These are phyloP conservation scores for Rhaphigaster nebulosa DNA, from an alignment of 2,888 invertebrate species.

Conservation along the genomic window DNA sequence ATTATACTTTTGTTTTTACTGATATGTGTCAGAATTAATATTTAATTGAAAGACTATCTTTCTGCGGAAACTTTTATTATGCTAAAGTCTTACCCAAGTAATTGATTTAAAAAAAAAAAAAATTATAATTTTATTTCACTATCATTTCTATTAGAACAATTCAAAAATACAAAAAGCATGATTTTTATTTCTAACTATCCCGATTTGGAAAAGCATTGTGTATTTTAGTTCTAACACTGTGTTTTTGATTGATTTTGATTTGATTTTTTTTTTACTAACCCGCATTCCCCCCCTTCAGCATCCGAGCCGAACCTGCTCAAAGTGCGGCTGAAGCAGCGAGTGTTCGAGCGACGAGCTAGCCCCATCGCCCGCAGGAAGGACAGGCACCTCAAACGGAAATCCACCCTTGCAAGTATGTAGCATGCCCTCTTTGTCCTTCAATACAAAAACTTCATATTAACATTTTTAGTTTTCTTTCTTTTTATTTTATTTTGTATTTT, in stretches of 20 bases:
- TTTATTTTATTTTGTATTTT: not conserved
- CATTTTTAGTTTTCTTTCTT: not conserved
- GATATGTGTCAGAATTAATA: not conserved
- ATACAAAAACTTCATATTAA: not conserved
- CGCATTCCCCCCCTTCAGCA: conserved; percentile 74
- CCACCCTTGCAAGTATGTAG: conserved; percentile 70
- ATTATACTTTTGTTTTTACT: not conserved
- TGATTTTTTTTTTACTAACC: conserved; percentile 56
- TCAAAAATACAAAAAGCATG: conserved; percentile 17
- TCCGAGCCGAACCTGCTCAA: conserved; percentile 97
- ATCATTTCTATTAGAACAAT: not conserved
- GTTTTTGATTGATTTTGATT: conserved; percentile 54
- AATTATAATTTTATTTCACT: not conserved
- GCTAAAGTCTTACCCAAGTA: not conserved
- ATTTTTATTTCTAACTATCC: not conserved
- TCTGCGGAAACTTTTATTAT: not conserved
- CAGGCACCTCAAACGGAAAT: conserved; percentile 82
- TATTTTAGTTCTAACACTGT: conserved; percentile 58
- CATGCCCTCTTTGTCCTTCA: conserved; percentile 7
- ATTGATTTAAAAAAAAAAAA: not conserved
- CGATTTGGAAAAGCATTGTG: conserved; percentile 20
- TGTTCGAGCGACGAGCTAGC: conserved; percentile 94
- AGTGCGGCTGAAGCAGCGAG: conserved; percentile 93
- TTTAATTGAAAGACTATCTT: not conserved
- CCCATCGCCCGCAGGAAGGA: conserved; percentile 88